Percentiles rank a stretch among this genome's conserved stretches.
Conservation (phyloP, 2,888 invertebrate species). For the Chesias legatella region DNA sequence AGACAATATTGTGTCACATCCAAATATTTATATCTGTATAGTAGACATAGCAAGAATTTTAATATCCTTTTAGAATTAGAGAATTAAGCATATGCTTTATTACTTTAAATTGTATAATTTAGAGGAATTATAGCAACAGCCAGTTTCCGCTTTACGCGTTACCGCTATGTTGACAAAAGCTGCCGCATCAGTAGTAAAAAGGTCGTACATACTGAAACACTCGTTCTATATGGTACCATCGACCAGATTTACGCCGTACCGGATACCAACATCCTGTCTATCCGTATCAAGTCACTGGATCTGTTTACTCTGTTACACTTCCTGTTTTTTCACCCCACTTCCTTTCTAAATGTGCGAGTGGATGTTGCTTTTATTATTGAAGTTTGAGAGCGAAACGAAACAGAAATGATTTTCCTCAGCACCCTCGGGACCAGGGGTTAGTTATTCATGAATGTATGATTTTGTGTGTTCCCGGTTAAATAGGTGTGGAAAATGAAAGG, state of each 20-base stretch:
- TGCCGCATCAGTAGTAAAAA: no score
- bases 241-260: not conserved
- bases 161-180: no score
- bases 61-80: no score
- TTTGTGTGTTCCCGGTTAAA: slow-evolving; percentile 31
- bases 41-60: no score
- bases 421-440: slow-evolving; percentile 29
- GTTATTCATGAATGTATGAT: slow-evolving; percentile 34
- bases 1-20: no score
- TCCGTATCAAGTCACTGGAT: slow-evolving; percentile 11
- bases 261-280: not conserved
- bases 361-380: slow-evolving; percentile 41
- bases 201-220: no score
- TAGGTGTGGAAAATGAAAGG: slow-evolving; percentile 32
- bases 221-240: no score
- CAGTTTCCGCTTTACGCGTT: no score
- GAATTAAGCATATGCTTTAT: no score
- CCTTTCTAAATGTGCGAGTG: slow-evolving; percentile 41
- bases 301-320: slow-evolving; percentile 25
- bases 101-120: no score
- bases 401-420: slow-evolving; percentile 35
- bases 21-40: no score
- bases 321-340: slow-evolving; percentile 36
- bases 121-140: no score
- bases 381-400: slow-evolving; percentile 34